Conservation (phyloP, 2,113 vertebrate species). For the Protomyctophum bolini region DNA sequence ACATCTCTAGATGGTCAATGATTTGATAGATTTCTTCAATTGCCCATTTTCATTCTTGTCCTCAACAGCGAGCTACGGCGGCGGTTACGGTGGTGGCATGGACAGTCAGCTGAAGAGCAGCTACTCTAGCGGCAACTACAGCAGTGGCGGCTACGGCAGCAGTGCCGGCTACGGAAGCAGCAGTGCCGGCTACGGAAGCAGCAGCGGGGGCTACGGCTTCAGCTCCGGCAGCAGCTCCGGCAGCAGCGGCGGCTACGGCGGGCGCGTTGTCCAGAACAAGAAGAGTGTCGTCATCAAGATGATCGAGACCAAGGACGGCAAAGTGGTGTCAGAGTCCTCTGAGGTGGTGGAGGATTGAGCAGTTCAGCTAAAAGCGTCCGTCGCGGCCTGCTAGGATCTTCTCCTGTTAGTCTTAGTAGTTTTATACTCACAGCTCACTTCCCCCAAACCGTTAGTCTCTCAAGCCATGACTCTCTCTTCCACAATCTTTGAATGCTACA, state of each 20-base stretch:
- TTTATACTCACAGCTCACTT: conserved; percentile 62
- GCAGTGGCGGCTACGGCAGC: too few species aligned
- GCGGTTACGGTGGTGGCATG: too few species aligned
- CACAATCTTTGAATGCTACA: too few species aligned
- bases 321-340: conserved; percentile 88
- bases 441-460: not conserved
- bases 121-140: too few species aligned
- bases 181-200: conserved; percentile 23
- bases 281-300: conserved; percentile 91
- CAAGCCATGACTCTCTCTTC: too few species aligned
- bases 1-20: too few species aligned
- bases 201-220: conserved; percentile 17
- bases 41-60: not conserved
- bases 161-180: too few species aligned
- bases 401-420: conserved; percentile 52
- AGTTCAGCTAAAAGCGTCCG: conserved; percentile 46
- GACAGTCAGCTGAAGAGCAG: too few species aligned
- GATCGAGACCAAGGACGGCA: conserved; percentile 89
- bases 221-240: conserved; percentile 52
- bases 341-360: conserved; percentile 84
- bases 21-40: too few species aligned
- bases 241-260: conserved; percentile 32
- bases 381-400: conserved; percentile 31
- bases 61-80: conserved; percentile 73
- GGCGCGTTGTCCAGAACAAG: conserved; percentile 71